phyloP scores from a whole-genome alignment of 2,797 vertebrate genomes.

The Falco cherrug region DNA sequence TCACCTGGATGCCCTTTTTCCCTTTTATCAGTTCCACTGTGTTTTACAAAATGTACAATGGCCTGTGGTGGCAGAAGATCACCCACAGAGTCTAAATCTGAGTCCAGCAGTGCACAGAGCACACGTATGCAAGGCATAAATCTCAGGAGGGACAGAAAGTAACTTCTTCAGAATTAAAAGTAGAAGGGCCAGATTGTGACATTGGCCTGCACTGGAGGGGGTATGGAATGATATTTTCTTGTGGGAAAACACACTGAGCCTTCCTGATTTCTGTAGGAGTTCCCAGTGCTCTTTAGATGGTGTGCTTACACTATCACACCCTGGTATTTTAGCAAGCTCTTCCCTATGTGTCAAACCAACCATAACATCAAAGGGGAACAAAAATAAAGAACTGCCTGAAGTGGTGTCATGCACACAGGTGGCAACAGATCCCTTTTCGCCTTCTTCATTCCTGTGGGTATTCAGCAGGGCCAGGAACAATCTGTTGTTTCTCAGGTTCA shows the following conservation, averaged over 20 bases:
- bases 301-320: neutral
- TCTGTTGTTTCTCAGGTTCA: neutral
- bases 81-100: constrained; percentile 31
- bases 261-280: neutral
- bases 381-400: constrained; percentile 40
- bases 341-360: neutral
- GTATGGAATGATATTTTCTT: neutral
- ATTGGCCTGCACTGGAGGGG: neutral
- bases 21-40: constrained; percentile 47
- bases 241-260: neutral
- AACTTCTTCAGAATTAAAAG: constrained; percentile 30
- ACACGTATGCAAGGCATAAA: neutral
- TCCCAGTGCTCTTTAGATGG: neutral
- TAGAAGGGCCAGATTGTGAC: neutral
- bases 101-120: neutral
- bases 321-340: neutral
- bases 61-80: neutral
- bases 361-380: constrained; percentile 11
- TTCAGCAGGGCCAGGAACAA: neutral
- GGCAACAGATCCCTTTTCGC: neutral
- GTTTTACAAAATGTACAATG: constrained; percentile 45
- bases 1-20: constrained; percentile 41
- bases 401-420: neutral
- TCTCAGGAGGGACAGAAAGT: neutral
- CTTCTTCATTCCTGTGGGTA: neutral